Percentiles rank a stretch among this genome's conserved stretches.
These are phyloP conservation scores for Dasysyrphus albostriatus DNA, from an alignment of 2,888 invertebrate genomes.

Conservation along the genomic window DNA sequence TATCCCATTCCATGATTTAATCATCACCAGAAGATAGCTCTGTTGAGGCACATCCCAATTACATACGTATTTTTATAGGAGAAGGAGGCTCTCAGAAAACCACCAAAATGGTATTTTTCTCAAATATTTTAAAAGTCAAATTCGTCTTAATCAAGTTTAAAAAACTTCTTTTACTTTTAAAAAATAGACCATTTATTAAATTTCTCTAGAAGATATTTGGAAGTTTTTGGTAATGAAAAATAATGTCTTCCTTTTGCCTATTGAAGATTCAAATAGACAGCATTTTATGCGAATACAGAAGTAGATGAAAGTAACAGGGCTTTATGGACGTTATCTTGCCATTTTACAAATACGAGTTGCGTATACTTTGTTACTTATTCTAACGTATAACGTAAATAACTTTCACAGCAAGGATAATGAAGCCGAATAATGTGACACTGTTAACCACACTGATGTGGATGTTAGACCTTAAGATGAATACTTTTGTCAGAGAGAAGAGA, in stretches of 20 bases:
- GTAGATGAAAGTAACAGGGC: not conserved
- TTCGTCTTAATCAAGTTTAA: too few species aligned
- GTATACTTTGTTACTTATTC: constrained; percentile 37
- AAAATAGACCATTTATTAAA: constrained; percentile 41
- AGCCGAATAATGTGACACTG: constrained; percentile 44
- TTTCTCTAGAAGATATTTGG: constrained; percentile 15
- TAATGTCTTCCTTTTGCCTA: constrained; percentile 11
- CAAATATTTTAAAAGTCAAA: too few species aligned
- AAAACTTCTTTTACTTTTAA: not conserved
- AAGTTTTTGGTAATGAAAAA: not conserved
- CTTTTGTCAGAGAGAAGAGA: not conserved
- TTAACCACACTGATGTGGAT: constrained; percentile 49
- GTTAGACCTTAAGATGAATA: not conserved
- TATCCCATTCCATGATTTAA: too few species aligned
- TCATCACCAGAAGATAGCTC: too few species aligned
- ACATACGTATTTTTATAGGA: too few species aligned
- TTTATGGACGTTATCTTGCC: constrained; percentile 3
- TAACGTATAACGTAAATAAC: not conserved
- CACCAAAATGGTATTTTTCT: too few species aligned
- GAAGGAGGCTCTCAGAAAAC: too few species aligned
- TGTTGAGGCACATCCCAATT: too few species aligned
- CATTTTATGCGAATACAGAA: not conserved
- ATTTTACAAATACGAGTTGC: constrained; percentile 15
- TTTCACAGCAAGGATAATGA: constrained; percentile 30
- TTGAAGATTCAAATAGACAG: not conserved